Evolutionary conservation across 2,888 invertebrate species (phyloP).

Genomic region (Andricus quercusramuli): DNA sequence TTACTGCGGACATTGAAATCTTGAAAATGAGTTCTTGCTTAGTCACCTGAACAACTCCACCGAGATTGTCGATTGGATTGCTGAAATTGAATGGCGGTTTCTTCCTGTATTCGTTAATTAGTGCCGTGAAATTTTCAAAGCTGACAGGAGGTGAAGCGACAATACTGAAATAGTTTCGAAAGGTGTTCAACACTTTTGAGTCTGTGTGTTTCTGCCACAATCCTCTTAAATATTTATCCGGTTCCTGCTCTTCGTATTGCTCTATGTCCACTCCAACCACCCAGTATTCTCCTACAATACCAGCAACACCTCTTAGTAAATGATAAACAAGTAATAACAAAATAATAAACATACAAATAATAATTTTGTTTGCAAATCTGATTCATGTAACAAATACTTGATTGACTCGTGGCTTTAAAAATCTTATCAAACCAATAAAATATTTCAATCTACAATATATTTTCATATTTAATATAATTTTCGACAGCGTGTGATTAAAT

Average conservation of each 20-base stretch:
- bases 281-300: slow-evolving; percentile 90
- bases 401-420: neutral
- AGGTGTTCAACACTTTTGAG: slow-evolving; percentile 84
- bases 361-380: no score
- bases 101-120: slow-evolving; percentile 91
- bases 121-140: slow-evolving; percentile 86
- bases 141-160: slow-evolving; percentile 88
- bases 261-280: slow-evolving; percentile 95
- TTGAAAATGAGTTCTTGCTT: slow-evolving; percentile 6
- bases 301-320: slow-evolving; percentile 28
- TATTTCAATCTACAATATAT: neutral
- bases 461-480: neutral
- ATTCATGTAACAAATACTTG: neutral
- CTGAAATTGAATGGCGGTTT: slow-evolving; percentile 92
- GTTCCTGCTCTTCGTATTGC: slow-evolving; percentile 89
- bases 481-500: neutral
- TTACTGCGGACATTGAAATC: neutral
- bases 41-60: slow-evolving; percentile 81
- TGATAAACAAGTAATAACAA: neutral
- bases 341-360: neutral
- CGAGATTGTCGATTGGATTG: slow-evolving; percentile 87
- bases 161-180: slow-evolving; percentile 90
- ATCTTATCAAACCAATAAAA: neutral
- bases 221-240: slow-evolving; percentile 89
- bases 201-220: slow-evolving; percentile 82